These are phyloP conservation scores for Cepaea nemoralis DNA, from an alignment of 1,140 invertebrate genomes.

Conservation along the genomic window DNA sequence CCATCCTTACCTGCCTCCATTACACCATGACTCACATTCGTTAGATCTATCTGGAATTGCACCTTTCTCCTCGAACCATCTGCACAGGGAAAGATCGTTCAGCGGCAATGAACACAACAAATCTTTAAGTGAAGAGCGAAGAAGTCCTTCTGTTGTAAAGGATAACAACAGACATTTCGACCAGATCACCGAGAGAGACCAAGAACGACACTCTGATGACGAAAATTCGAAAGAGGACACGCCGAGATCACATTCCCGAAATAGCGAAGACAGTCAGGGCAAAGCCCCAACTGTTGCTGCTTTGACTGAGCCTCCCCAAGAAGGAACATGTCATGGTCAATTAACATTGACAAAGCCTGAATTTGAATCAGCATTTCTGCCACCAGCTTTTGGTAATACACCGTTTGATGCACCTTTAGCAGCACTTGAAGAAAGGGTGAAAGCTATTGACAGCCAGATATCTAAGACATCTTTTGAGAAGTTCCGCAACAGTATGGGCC, in stretches of 20 bases:
- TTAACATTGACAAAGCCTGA: neutral
- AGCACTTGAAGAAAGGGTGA: constrained; percentile 80
- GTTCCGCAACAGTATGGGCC: constrained; percentile 57
- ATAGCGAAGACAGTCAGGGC: constrained; percentile 1
- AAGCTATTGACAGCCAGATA: constrained; percentile 68
- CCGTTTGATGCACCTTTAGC: constrained; percentile 81
- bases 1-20: constrained; percentile 26
- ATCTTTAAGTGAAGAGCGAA: no score
- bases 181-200: constrained; percentile 7
- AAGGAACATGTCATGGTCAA: neutral
- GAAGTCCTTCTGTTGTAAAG: no score
- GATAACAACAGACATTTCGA: no score
- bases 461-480: constrained; percentile 55
- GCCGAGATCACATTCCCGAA: neutral
- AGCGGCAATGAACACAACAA: neutral
- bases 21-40: neutral
- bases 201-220: constrained; percentile 25
- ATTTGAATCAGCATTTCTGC: constrained; percentile 7
- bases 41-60: constrained; percentile 21
- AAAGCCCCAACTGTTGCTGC: neutral
- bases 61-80: neutral
- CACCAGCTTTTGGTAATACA: constrained; percentile 40
- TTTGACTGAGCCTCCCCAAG: neutral
- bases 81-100: neutral
- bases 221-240: neutral